phyloP scores from a whole-genome alignment of 2,113 vertebrate species.

The Brachirus orientalis region DNA sequence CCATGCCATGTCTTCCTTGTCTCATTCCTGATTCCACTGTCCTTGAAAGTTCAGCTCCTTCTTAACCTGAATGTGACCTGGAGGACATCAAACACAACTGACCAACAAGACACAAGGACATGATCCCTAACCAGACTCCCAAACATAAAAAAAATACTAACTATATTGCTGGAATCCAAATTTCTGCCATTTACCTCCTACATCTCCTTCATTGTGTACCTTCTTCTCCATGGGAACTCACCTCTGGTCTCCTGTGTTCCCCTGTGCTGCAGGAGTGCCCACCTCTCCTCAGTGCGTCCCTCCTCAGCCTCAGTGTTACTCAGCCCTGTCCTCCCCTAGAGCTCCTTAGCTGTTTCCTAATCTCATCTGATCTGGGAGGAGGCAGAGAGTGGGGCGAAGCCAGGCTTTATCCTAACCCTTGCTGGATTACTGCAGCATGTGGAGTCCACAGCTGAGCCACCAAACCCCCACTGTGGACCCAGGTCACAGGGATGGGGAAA shows the following conservation, averaged over 20 bases:
- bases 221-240: neutral
- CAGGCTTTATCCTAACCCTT: conserved; percentile 64
- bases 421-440: conserved; percentile 68
- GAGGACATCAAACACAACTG: neutral
- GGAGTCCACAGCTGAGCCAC: conserved; percentile 46
- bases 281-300: conserved; percentile 48
- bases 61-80: neutral
- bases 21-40: neutral
- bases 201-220: conserved; percentile 23
- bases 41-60: neutral
- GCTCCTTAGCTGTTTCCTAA: conserved; percentile 69
- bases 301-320: conserved; percentile 45
- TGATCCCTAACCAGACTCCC: neutral
- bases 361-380: conserved; percentile 74
- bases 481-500: conserved; percentile 30
- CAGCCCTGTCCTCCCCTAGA: conserved; percentile 48
- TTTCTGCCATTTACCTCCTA: neutral
- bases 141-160: neutral
- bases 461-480: conserved; percentile 34
- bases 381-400: conserved; percentile 64
- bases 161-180: neutral
- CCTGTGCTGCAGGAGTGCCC: conserved; percentile 33
- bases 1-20: neutral
- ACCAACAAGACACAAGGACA: conserved; percentile 14
- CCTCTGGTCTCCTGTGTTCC: conserved; percentile 19